phyloP scores from a whole-genome alignment of 2,113 vertebrate genomes.

The Dromas ardeola region DNA sequence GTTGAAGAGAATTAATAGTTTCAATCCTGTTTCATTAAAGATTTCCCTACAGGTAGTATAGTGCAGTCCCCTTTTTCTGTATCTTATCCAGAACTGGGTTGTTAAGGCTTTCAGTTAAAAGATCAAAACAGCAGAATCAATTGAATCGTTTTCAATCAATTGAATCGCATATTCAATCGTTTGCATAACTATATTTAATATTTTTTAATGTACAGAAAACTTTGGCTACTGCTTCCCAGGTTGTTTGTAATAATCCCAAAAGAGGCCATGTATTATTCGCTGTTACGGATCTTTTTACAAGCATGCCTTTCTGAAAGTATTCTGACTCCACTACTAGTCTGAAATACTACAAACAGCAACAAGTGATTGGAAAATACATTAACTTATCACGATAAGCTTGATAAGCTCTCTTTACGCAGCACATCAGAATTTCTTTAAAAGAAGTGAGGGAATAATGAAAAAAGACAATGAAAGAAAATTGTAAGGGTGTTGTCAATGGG shows the following conservation, averaged over 20 bases:
- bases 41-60: not conserved
- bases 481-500: not conserved
- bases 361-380: not conserved
- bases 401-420: not conserved
- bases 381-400: not conserved
- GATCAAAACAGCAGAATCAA: not conserved
- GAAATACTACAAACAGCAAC: not conserved
- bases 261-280: not conserved
- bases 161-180: not conserved
- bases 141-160: too few relatives aligned
- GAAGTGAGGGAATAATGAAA: not conserved
- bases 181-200: not conserved
- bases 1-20: not conserved
- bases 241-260: not conserved
- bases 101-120: not conserved
- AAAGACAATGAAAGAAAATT: not conserved
- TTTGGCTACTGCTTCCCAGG: not conserved
- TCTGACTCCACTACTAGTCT: not conserved
- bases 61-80: not conserved
- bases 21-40: not conserved
- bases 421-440: not conserved
- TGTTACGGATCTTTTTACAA: not conserved
- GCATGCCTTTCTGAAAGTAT: not conserved
- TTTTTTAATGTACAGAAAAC: not conserved
- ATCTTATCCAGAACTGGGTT: not conserved